Percentiles rank a stretch among this genome's conserved stretches.
Conservation (phyloP, 2,888 invertebrate species). For the Sthenelais limicola region DNA sequence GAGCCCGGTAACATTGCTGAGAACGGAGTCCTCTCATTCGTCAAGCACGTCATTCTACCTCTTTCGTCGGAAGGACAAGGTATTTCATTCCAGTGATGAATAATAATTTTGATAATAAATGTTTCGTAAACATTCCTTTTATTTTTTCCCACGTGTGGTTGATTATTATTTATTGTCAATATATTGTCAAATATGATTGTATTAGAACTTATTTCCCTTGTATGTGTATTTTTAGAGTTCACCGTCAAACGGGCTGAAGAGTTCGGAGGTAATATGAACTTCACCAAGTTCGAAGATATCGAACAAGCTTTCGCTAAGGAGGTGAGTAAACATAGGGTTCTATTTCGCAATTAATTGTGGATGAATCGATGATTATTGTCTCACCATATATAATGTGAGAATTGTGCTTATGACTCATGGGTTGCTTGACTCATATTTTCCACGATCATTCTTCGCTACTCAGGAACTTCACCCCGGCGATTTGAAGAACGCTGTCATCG, state of each 20-base stretch:
- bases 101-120: too few relatives aligned
- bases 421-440: too few relatives aligned
- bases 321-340: too few relatives aligned
- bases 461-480: conserved; percentile 89
- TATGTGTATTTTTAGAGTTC: conserved; percentile 75
- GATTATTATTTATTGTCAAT: too few relatives aligned
- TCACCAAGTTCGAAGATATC: conserved; percentile 81
- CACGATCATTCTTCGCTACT: conserved; percentile 18
- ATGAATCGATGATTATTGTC: too few relatives aligned
- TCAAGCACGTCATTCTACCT: conserved; percentile 93
- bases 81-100: conserved; percentile 21
- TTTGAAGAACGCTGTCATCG: conserved; percentile 88
- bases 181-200: too few relatives aligned
- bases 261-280: conserved; percentile 84
- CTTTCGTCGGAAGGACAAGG: conserved; percentile 46
- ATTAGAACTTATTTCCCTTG: too few relatives aligned
- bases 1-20: conserved; percentile 88
- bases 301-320: conserved; percentile 87
- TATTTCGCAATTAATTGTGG: too few relatives aligned
- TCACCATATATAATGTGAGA: too few relatives aligned
- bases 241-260: conserved; percentile 75
- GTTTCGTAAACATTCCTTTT: too few relatives aligned
- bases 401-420: too few relatives aligned
- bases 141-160: too few relatives aligned
- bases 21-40: conserved; percentile 95